Conservation (phyloP, 1,140 invertebrate genomes). For the Bombus breviceps region DNA sequence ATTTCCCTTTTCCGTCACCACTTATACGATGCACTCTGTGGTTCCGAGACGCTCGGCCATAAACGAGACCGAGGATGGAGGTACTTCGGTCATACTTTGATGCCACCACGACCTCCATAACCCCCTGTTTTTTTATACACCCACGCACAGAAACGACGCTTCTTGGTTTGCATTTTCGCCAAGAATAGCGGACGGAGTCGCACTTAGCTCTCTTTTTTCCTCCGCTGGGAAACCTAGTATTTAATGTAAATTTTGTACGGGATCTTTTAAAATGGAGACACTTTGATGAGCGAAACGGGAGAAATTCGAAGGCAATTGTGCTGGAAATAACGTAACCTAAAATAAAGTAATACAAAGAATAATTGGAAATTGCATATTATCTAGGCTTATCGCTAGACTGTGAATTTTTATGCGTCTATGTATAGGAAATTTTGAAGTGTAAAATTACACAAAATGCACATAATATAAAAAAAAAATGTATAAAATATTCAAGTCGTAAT, state of each 20-base stretch:
- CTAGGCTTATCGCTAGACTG: no score
- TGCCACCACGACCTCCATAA: conserved; percentile 23
- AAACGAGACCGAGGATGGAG: conserved; percentile 55
- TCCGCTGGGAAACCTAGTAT: background rate
- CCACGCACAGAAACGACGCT: background rate
- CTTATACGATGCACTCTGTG: conserved; percentile 35
- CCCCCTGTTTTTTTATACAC: conserved; percentile 33
- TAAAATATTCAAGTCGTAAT: no score
- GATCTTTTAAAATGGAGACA: background rate
- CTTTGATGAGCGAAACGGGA: background rate
- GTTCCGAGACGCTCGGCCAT: conserved; percentile 46
- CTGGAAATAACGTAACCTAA: background rate
- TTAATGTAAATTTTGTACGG: background rate
- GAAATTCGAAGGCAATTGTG: background rate
- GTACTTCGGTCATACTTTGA: conserved; percentile 55
- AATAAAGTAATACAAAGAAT: background rate
- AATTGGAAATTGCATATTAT: background rate
- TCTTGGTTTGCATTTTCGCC: background rate
- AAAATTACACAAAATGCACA: no score
- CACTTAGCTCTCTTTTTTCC: background rate
- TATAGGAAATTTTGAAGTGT: no score
- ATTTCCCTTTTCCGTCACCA: conserved; percentile 39
- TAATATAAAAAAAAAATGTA: no score
- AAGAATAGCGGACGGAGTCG: background rate
- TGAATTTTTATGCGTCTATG: no score